Evolutionary conservation across 2,113 vertebrate genomes (phyloP), one percentile per base, ranked within the genome.

Genomic region (Scartelaos histophorus): DNA sequence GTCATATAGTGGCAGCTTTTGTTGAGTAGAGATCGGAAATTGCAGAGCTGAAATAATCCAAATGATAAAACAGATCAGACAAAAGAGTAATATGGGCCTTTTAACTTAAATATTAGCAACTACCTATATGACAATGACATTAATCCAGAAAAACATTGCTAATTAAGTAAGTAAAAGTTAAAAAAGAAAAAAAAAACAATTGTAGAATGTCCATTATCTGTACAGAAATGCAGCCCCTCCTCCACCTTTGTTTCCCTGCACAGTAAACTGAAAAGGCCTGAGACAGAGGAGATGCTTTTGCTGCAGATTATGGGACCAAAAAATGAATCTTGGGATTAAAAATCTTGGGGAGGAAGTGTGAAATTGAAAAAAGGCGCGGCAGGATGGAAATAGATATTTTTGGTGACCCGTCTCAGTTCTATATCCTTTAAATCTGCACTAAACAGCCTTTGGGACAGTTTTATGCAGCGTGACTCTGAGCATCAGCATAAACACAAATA

Each of bases 391-490:
- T 38, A 60, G 69, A 79, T 7, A 2, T 73, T 75, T 46, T 68
- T 61, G 16, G 58, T 61, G 56, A 35, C 6, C 73, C 13, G 29
- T 46, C 82, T 67, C 61, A 24, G 58, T 66, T 70, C 54, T 73
- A 49, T 79, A 49, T 79, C 78, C 71, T 70, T 66, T 69, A 71
- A 70, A 74, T 83, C 82, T 62, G 69, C 67, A 76, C 69, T 51
- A 67, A 81, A 76, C 71, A 74, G 75, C 79, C 61, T 71, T 3
- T 24, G 75, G 80, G 85, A 79, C 67, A 67, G 78, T 82, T 82
- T 87, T 54, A 80, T 83, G 81, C 82, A 77, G 87, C 79, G 77
- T 90, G 86, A 91, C 81, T 90, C 76, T 64, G 79, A 80, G 84
- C 70, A 87, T 83, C 79, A 80, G 74, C 80, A 81, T 47, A 83